These are phyloP conservation scores for Brienomyrus brachyistius DNA, from an alignment of 2,113 vertebrate genomes.

Conservation along the genomic window DNA sequence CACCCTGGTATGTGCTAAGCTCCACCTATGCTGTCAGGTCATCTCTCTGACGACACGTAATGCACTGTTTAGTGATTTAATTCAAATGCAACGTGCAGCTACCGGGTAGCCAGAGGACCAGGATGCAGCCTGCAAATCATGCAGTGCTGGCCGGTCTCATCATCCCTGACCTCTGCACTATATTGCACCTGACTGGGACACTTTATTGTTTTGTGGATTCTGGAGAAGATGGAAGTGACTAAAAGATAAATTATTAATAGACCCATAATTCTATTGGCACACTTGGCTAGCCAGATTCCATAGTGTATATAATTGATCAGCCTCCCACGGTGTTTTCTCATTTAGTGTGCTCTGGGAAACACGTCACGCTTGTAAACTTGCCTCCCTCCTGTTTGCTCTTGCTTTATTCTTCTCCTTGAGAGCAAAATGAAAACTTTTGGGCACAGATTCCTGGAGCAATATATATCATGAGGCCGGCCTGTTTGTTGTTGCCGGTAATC, in stretches of 20 bases:
- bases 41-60: background rate
- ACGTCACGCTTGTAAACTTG: conserved; percentile 29
- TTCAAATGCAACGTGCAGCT: background rate
- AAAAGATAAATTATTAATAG: conserved; percentile 40
- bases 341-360: conserved; percentile 39
- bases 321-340: conserved; percentile 44
- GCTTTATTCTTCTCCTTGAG: conserved; percentile 23
- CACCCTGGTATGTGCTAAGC: background rate
- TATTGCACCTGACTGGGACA: conserved; percentile 16
- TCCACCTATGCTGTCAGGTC: background rate
- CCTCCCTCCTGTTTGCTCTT: conserved; percentile 10
- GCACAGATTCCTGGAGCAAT: background rate
- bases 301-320: conserved; percentile 44
- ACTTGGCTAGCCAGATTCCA: conserved; percentile 38
- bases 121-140: background rate
- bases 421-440: conserved; percentile 16
- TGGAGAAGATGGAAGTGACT: conserved; percentile 38
- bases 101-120: too few relatives aligned
- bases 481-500: background rate
- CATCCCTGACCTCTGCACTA: background rate
- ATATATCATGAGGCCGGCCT: background rate
- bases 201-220: conserved; percentile 31
- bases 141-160: background rate
- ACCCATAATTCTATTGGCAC: conserved; percentile 34
- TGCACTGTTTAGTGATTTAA: background rate